Evolutionary conservation across 2,113 vertebrate species (phyloP).

Genomic region (Platysternon megacephalum): DNA sequence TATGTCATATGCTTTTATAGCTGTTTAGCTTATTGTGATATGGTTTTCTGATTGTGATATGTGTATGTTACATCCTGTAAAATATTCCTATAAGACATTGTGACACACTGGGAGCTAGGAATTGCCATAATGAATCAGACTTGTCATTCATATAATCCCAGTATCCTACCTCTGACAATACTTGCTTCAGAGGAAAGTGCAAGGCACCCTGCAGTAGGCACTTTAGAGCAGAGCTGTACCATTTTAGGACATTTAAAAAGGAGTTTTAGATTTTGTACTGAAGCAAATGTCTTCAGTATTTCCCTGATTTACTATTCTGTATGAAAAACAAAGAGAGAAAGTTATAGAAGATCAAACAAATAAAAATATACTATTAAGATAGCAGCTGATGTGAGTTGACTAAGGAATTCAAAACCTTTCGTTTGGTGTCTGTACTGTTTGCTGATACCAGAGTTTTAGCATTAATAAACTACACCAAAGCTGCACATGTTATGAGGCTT

Average conservation of each 20-base stretch:
- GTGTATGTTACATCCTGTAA: background rate
- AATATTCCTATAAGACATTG: background rate
- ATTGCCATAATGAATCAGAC: background rate
- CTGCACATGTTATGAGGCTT: background rate
- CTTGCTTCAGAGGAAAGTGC: background rate
- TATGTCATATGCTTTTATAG: accelerated
- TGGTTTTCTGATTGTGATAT: background rate
- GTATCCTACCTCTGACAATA: background rate
- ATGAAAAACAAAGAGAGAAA: slow-evolving; percentile 67
- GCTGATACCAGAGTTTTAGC: slow-evolving; percentile 45
- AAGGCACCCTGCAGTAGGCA: background rate
- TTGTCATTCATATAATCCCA: background rate
- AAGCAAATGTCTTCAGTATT: slow-evolving; percentile 44
- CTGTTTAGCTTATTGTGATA: background rate
- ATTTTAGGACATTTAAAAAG: background rate
- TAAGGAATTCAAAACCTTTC: slow-evolving; percentile 39
- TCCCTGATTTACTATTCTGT: slow-evolving; percentile 61
- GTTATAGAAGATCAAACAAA: slow-evolving; percentile 64
- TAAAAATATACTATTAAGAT: slow-evolving; percentile 61
- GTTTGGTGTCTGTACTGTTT: slow-evolving; percentile 47
- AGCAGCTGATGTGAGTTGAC: slow-evolving; percentile 57
- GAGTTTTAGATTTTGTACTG: slow-evolving; percentile 40
- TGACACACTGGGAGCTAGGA: background rate
- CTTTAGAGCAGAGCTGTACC: background rate
- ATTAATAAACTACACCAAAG: slow-evolving; percentile 27